A percentile compares a stretch with the other conserved stretches of the same genome.
These are phyloP conservation scores for Ochlodes sylvanus DNA, from an alignment of 2,888 invertebrate species.

Conservation along the genomic window DNA sequence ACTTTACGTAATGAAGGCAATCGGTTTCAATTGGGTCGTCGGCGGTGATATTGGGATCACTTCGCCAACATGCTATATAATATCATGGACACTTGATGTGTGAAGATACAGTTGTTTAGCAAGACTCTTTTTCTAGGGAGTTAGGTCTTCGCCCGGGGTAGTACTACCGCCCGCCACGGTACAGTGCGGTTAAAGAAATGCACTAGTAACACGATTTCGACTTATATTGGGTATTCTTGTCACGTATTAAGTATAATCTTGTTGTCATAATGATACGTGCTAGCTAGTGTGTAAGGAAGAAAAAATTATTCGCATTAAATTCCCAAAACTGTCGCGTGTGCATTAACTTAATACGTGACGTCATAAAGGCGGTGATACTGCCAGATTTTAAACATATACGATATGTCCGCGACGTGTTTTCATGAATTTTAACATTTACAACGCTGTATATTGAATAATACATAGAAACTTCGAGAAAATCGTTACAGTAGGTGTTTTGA, in stretches of 20 bases:
- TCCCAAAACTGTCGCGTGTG: conserved; percentile 45
- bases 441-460: conserved; percentile 62
- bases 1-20: conserved; percentile 36
- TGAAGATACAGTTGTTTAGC: background rate
- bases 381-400: conserved; percentile 61
- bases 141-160: no score
- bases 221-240: conserved; percentile 16
- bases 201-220: background rate
- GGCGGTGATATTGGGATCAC: conserved; percentile 16
- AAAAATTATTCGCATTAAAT: conserved; percentile 50
- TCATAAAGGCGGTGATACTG: conserved; percentile 66
- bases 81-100: conserved; percentile 25
- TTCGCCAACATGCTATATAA: conserved; percentile 22
- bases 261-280: conserved; percentile 36
- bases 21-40: conserved; percentile 33
- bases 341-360: conserved; percentile 71
- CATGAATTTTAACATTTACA: conserved; percentile 73
- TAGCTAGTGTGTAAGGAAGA: conserved; percentile 30
- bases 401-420: conserved; percentile 57
- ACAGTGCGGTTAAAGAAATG: no score
- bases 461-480: conserved; percentile 42
- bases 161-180: no score
- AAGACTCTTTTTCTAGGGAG: background rate
- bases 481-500: conserved; percentile 24
- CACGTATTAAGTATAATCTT: conserved; percentile 40